A percentile compares a stretch with the other conserved stretches of the same genome.
Evolutionary conservation across 2,797 vertebrate genomes (phyloP).

Genomic region (Tamandua tetradactyla): DNA sequence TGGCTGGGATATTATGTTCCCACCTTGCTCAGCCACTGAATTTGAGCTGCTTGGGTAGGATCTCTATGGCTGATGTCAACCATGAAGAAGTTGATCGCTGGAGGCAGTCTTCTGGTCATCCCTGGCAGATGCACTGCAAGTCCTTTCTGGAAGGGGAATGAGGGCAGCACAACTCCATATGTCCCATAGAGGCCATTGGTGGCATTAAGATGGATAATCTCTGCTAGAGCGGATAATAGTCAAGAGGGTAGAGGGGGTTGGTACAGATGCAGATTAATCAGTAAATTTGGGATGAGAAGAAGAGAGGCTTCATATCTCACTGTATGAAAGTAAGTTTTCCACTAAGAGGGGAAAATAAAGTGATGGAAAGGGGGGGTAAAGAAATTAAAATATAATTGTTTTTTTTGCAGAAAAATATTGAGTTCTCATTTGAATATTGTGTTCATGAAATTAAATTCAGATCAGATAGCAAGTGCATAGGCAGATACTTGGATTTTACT

Average conservation of each 20-base stretch:
- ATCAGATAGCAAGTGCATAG: background rate
- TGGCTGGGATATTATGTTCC: background rate
- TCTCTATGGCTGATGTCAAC: background rate
- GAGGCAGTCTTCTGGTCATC: background rate
- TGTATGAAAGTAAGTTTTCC: background rate
- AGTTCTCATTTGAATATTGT: conserved; percentile 11
- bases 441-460: conserved; percentile 16
- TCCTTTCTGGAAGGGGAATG: background rate
- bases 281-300: background rate
- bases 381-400: background rate
- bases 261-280: background rate
- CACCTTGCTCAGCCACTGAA: background rate
- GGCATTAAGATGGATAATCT: background rate
- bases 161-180: background rate
- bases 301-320: background rate
- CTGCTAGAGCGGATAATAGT: background rate
- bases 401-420: background rate
- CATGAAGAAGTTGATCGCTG: background rate
- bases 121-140: background rate
- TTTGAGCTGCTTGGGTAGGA: background rate
- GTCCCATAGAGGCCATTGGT: background rate
- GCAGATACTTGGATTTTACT: background rate
- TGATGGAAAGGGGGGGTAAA: background rate
- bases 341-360: background rate
- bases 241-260: background rate